These are phyloP conservation scores for Nesidiocoris tenuis DNA, from an alignment of 2,888 invertebrate species.

Conservation along the genomic window DNA sequence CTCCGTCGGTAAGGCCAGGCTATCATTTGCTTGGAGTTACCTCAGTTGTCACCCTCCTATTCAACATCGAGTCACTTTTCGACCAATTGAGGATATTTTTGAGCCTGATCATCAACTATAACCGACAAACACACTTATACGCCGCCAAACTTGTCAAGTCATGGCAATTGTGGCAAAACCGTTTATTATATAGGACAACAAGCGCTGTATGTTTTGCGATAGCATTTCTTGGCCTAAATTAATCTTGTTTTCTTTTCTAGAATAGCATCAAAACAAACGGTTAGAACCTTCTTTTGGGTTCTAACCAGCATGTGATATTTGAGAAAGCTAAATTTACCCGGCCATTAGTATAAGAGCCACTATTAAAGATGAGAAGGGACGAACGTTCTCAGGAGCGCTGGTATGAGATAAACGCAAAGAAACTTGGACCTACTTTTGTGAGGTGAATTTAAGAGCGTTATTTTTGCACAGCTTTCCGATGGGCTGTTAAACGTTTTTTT, in stretches of 20 bases:
- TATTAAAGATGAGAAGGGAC: background rate
- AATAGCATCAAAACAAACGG: background rate
- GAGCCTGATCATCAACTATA: background rate
- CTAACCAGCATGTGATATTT: background rate
- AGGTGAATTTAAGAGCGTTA: no score
- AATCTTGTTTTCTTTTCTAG: background rate
- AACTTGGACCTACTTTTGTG: no score
- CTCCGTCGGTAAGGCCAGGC: background rate
- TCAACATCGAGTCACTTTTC: background rate
- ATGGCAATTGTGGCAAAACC: background rate
- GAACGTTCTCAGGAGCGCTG: background rate
- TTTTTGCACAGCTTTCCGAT: no score
- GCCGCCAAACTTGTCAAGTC: background rate
- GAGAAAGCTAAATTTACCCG: background rate
- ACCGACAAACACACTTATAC: no score
- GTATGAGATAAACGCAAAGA: no score
- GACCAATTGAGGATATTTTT: background rate
- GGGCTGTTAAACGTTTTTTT: no score
- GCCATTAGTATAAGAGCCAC: background rate
- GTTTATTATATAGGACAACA: background rate
- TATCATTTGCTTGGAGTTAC: background rate
- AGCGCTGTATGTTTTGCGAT: background rate
- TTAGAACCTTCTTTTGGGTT: background rate
- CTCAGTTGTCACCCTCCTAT: background rate
- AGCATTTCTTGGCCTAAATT: background rate